Conservation (phyloP, 2,797 vertebrate species). For the Chaetophractus vellerosus region DNA sequence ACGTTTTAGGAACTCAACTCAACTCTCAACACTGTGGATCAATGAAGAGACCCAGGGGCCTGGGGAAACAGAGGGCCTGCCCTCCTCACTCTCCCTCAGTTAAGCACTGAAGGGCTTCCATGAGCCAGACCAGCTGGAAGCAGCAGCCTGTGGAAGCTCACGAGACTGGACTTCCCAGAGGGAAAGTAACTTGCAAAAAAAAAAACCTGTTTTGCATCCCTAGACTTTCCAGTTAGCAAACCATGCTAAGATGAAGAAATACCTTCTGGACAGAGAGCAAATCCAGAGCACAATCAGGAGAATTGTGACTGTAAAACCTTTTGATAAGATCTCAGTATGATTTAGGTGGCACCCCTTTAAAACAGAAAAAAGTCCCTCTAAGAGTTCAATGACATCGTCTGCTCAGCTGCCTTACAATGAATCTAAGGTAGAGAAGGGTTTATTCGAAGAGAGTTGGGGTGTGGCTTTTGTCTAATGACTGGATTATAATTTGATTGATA, state of each 20-base stretch:
- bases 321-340: not conserved
- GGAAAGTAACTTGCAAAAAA: too few species aligned
- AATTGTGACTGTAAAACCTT: not conserved
- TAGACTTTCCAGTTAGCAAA: not conserved
- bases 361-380: not conserved
- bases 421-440: not conserved
- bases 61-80: too few species aligned
- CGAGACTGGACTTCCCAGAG: too few species aligned
- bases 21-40: too few species aligned
- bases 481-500: not conserved
- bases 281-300: not conserved
- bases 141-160: too few species aligned
- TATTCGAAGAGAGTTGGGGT: not conserved
- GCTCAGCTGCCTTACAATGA: not conserved
- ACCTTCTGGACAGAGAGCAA: not conserved
- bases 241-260: not conserved
- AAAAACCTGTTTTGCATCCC: not conserved
- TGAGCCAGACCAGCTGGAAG: too few species aligned
- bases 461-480: not conserved
- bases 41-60: too few species aligned
- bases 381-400: not conserved
- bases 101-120: too few species aligned
- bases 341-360: not conserved
- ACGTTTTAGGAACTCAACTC: too few species aligned
- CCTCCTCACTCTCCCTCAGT: too few species aligned